These are phyloP conservation scores for Steinernema khuongi DNA, from an alignment of 1,140 invertebrate genomes.

Conservation along the genomic window DNA sequence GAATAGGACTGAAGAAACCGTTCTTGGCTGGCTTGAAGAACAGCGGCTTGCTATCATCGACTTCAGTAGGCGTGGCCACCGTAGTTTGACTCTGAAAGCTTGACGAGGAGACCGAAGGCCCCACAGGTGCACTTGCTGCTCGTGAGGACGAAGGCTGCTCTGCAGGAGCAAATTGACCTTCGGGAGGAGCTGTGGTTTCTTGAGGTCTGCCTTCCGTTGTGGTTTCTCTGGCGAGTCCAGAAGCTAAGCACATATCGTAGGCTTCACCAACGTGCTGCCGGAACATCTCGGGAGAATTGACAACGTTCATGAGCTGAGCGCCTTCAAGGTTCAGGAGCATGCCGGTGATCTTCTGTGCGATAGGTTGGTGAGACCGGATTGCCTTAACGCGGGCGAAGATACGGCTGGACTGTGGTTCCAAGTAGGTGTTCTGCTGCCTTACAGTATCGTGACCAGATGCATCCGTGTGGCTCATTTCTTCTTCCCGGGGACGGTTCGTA, in stretches of 20 bases:
- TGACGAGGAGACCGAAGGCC: no score
- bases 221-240: neutral
- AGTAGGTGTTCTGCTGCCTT: neutral
- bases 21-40: slow-evolving; percentile 94
- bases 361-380: neutral
- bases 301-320: slow-evolving; percentile 77
- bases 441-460: neutral
- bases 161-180: neutral
- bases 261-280: slow-evolving; percentile 67
- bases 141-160: slow-evolving; percentile 19
- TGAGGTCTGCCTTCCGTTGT: neutral
- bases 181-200: neutral
- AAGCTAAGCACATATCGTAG: neutral
- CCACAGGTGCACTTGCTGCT: neutral
- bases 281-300: slow-evolving; percentile 87
- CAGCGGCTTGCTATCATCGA: slow-evolving; percentile 61
- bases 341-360: slow-evolving; percentile 71
- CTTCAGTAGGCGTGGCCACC: no score
- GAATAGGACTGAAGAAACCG: slow-evolving; percentile 89
- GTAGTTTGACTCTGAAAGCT: no score
- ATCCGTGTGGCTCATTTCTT: neutral
- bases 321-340: slow-evolving; percentile 92
- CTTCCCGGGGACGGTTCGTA: neutral
- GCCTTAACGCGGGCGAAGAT: neutral
- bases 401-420: neutral